Base-by-base conservation (phyloP, 2,113 vertebrate genomes). In the Pimephales promelas region DNA sequence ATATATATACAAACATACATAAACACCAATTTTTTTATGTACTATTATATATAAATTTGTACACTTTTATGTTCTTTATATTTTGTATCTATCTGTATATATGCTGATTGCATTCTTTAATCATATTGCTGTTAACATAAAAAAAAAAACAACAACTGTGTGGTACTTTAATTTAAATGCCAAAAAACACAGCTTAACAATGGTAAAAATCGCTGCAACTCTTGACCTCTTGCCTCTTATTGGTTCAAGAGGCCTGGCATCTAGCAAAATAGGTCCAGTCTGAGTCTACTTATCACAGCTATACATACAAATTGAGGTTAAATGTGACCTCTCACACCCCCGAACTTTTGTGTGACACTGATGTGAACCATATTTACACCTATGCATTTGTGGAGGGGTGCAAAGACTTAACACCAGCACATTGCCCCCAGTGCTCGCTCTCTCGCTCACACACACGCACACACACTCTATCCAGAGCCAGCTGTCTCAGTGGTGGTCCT, bases 401-500 rank as follows among this genome's bases (percentile, higher is more conserved):
- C 43, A 75, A 83, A 83, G 84, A 85, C 74, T 83, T 83, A 85
- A 87, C 83, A 82, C 2, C 78, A 10, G 74, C 24, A 72, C 81
- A 75, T 5, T 72, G n/a, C 72, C 75, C 86, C 79, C 59, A 10
- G 77, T 22, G 9, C 84, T 84, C 74, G 77, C 31, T 76, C 18
- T 5, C 71, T 47, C 24, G 0, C 71, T 61, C 70, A 57, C 47
- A 14, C 47, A 49, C 70, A 57, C 73, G 56, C 66, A 86, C 85
- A 86, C 88, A 86, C 85, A 86, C 88, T 87, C 86, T 90, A 89
- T 85, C 84, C 68, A n/a, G 68, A 34, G 72, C 88, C 91, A 93
- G 89, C 88, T 91, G 90, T 85, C 86, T 83, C 59, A 28, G 52
- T 76, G 56, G 81, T 72, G 84, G 77, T 84, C 85, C 28, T 83